Evolutionary conservation across 1,140 invertebrate genomes (phyloP), one percentile per base, ranked within the genome.

Genomic region (Macrobrachium nipponense): DNA sequence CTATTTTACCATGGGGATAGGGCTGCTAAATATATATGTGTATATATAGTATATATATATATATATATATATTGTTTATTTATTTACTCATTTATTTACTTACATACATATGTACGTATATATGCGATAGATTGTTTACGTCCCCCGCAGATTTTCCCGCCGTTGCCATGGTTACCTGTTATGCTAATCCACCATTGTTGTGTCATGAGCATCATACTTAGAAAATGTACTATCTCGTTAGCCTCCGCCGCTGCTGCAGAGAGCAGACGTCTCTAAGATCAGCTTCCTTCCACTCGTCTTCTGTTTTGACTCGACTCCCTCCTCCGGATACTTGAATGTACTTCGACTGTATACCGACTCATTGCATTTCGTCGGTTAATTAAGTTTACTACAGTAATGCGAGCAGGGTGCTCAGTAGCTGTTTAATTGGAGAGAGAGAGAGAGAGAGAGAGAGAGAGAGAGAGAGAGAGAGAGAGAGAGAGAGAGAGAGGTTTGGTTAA

Each of bases 51-150:
- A 70, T 70, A 70, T 70, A 70, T 70, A 70, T 70, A 70, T 70
- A 70, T 70, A 70, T 70, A 70, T 70, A 70, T 70, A 70, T 70
- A 70, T 70, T n/a, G n/a, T n/a, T n/a, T n/a, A 70, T 51, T 10
- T 51, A 51, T 51, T 10, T 51, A 51, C 20, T 5, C n/a, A 70
- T 51, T 10, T 51, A 51, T 51, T 10, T 51, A 51, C 20, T 5
- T 68, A 17, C 10, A 68, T 75, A 27, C 44, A n/a, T 75, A 27
- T 75, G 10, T 75, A 27, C 27, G 17, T 73, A 43, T 51, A 36
- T 73, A 36, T 18, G 5, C 2, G 27, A 76, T 76, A 44, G 44
- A 51, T 51, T 76, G 58, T 66, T 10, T 51, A 6, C 8, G 51
- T 51, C 12, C 51, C 51, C 7, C 5, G 12, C 12, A 12, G 51